A percentile compares a stretch with the other conserved stretches of the same genome.
phyloP scores from a whole-genome alignment of 2,113 vertebrate genomes.

The Pogona vitticeps region DNA sequence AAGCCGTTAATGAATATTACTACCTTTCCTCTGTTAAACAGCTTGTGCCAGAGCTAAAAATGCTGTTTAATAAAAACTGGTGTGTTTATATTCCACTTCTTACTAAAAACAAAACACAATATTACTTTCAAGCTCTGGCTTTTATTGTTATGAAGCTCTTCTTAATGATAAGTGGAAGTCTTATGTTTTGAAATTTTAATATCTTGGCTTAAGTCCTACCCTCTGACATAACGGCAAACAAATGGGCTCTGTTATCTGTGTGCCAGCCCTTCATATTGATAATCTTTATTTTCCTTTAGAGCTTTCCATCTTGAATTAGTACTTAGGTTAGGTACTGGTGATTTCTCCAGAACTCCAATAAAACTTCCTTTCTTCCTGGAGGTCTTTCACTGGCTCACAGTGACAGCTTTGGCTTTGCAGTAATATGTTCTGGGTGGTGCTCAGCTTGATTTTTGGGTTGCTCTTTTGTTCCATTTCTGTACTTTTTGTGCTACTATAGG shows the following conservation, averaged over 20 bases:
- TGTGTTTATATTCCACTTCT: too few relatives aligned
- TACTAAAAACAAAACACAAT: too few relatives aligned
- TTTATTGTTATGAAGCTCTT: too few relatives aligned
- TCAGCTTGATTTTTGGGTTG: neutral
- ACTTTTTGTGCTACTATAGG: neutral
- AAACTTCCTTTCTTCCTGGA: neutral
- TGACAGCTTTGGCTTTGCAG: neutral
- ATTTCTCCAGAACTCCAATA: slow-evolving; percentile 6
- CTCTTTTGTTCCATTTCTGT: neutral
- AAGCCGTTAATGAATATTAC: too few relatives aligned
- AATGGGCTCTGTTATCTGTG: neutral
- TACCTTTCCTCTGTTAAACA: too few relatives aligned
- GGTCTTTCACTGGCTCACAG: neutral
- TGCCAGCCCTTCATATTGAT: neutral
- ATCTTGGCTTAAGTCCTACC: too few relatives aligned
- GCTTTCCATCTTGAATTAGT: neutral
- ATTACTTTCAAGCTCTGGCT: too few relatives aligned
- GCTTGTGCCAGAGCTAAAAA: too few relatives aligned
- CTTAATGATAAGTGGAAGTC: too few relatives aligned
- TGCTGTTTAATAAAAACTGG: too few relatives aligned
- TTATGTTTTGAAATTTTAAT: too few relatives aligned
- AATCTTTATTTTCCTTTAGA: neutral
- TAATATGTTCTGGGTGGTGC: neutral
- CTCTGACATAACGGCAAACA: too few relatives aligned
- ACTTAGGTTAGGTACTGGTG: neutral